These are phyloP conservation scores for Drosophila prostipennis DNA, from an alignment of 2,888 invertebrate genomes.

Conservation along the genomic window DNA sequence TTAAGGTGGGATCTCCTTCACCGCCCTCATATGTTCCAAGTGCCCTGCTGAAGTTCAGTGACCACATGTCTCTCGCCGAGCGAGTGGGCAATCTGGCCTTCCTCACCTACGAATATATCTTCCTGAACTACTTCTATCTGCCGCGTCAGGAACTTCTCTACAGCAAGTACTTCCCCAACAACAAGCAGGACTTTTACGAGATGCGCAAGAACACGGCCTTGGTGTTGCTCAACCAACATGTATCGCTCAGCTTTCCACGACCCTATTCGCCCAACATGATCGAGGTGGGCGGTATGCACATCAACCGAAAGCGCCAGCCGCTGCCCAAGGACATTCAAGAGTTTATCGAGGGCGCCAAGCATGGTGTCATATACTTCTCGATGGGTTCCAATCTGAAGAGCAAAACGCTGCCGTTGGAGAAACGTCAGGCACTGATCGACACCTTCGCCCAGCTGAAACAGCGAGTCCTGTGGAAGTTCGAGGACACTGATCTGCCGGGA, in stretches of 20 bases:
- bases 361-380: slow-evolving; percentile 85
- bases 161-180: slow-evolving; percentile 72
- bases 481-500: slow-evolving; percentile 75
- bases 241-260: slow-evolving; percentile 79
- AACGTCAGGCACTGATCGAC: slow-evolving; percentile 67
- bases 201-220: slow-evolving; percentile 76
- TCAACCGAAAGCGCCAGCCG: slow-evolving; percentile 76
- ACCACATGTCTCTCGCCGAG: slow-evolving; percentile 82
- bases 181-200: slow-evolving; percentile 68
- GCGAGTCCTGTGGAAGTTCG: slow-evolving; percentile 84
- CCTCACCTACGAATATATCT: slow-evolving; percentile 61
- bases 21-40: slow-evolving; percentile 82
- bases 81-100: slow-evolving; percentile 80
- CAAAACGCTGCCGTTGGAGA: slow-evolving; percentile 69
- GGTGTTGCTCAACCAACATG: slow-evolving; percentile 82
- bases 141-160: slow-evolving; percentile 78
- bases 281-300: slow-evolving; percentile 84
- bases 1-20: slow-evolving; percentile 76
- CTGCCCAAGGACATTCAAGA: slow-evolving; percentile 81
- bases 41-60: slow-evolving; percentile 71
- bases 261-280: slow-evolving; percentile 84
- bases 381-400: slow-evolving; percentile 84
- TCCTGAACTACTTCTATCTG: slow-evolving; percentile 69
- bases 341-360: slow-evolving; percentile 82
- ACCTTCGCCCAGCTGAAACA: slow-evolving; percentile 80